These are phyloP conservation scores for Eubucco bourcierii DNA, from an alignment of 2,113 vertebrate genomes.

Conservation along the genomic window DNA sequence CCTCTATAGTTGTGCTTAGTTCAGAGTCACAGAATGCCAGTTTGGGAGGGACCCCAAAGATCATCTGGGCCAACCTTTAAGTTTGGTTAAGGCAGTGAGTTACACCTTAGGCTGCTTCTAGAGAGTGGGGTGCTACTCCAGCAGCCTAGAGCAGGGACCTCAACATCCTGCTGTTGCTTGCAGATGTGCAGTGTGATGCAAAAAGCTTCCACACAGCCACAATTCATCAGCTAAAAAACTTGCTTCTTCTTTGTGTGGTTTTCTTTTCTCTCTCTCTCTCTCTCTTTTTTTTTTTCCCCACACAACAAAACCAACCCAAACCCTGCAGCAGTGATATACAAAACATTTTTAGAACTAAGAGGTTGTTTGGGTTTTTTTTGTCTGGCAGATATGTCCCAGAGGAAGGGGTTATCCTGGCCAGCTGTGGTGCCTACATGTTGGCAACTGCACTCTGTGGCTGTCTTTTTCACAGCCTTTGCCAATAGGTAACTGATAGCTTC, in stretches of 20 bases:
- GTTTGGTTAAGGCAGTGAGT: not conserved
- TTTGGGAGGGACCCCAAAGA: too few relatives aligned
- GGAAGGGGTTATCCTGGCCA: not conserved
- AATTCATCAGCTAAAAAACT: not conserved
- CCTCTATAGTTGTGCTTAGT: slow-evolving; percentile 2
- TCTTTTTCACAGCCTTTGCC: not conserved
- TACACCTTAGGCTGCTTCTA: not conserved
- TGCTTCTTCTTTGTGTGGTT: not conserved
- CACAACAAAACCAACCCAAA: not conserved
- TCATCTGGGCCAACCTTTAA: not conserved
- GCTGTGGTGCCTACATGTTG: not conserved
- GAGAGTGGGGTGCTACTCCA: not conserved
- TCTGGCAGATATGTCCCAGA: not conserved
- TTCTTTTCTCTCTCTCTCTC: too few relatives aligned
- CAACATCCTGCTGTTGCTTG: not conserved
- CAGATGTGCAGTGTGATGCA: not conserved
- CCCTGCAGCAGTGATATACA: not conserved
- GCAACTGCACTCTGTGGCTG: not conserved
- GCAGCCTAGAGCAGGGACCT: not conserved
- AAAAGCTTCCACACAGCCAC: not conserved
- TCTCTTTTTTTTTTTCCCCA: not conserved
- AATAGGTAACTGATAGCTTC: not conserved
- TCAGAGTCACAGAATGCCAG: not conserved
- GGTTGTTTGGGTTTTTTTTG: not conserved
- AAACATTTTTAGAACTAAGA: not conserved